Conservation (phyloP, 2,113 vertebrate genomes). For the Bubo scandiacus region DNA sequence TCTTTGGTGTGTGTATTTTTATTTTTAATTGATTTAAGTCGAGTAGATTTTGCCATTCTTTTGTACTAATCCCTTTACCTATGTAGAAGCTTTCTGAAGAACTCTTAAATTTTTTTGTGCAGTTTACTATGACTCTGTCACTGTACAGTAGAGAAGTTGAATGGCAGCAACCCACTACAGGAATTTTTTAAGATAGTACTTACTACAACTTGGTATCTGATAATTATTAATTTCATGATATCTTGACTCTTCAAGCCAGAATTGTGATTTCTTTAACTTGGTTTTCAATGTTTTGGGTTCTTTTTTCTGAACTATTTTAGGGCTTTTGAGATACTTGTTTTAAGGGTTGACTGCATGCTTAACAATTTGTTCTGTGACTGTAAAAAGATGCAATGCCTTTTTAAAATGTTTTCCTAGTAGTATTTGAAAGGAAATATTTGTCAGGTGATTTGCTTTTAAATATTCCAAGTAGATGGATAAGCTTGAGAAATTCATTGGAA, state of each 20-base stretch:
- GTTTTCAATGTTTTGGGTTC: background rate
- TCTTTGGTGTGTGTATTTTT: background rate
- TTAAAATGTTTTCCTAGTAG: background rate
- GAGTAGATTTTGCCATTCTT: background rate
- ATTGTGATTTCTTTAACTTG: background rate
- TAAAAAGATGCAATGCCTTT: background rate
- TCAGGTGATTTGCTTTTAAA: background rate
- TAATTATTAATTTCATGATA: background rate
- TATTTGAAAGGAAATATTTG: slow-evolving; percentile 5
- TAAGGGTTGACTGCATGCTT: background rate
- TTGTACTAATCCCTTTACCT: background rate
- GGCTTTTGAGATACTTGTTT: background rate
- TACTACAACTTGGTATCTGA: background rate
- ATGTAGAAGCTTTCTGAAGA: background rate
- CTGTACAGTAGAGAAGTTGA: background rate
- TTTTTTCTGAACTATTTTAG: background rate
- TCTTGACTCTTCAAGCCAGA: background rate
- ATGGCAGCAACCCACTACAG: background rate
- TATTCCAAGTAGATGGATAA: background rate
- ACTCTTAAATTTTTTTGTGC: background rate
- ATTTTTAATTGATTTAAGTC: background rate
- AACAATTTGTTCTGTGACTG: background rate
- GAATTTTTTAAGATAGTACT: background rate
- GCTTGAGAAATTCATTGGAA: slow-evolving; percentile 25
- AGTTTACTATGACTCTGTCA: background rate